Evolutionary conservation across 2,888 invertebrate genomes (phyloP).

Genomic region (Panopea generosa): DNA sequence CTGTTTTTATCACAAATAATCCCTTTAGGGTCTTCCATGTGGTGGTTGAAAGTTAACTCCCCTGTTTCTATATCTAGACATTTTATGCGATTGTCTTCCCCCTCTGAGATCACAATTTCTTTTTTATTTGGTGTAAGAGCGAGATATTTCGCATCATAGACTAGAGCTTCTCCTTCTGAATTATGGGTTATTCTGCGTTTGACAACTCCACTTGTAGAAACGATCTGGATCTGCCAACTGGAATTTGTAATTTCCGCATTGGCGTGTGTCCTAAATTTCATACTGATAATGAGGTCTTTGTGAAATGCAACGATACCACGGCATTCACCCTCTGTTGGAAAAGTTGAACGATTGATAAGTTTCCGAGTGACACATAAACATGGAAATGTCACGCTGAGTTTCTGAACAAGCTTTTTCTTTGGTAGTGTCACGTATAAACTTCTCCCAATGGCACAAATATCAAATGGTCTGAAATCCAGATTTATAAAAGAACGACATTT

Average conservation of each 20-base stretch:
- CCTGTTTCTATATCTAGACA: conserved; percentile 51
- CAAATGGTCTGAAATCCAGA: conserved; percentile 45
- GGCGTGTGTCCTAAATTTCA: conserved; percentile 37
- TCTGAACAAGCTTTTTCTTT: conserved; percentile 44
- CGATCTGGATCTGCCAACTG: conserved; percentile 54
- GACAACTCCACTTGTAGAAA: conserved; percentile 40
- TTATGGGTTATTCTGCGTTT: conserved; percentile 38
- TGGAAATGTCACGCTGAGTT: conserved; percentile 44
- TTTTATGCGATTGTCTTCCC: conserved; percentile 51
- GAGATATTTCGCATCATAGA: conserved; percentile 51
- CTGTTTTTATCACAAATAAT: conserved; percentile 52
- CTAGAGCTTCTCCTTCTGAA: conserved; percentile 36
- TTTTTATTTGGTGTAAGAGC: conserved; percentile 40
- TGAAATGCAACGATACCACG: conserved; percentile 37
- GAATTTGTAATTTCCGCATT: conserved; percentile 44
- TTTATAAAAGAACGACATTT: conserved; percentile 51
- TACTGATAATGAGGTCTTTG: conserved; percentile 57
- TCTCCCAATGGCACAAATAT: conserved; percentile 32
- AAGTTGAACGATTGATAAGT: conserved; percentile 32
- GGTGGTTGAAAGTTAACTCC: conserved; percentile 55
- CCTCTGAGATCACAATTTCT: conserved; percentile 57
- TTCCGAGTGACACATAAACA: conserved; percentile 41
- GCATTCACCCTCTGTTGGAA: conserved; percentile 58
- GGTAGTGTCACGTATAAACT: conserved; percentile 51
- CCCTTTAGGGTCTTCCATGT: conserved; percentile 62